Conservation (phyloP, 2,888 invertebrate species). For the Itoplectis maculator region DNA sequence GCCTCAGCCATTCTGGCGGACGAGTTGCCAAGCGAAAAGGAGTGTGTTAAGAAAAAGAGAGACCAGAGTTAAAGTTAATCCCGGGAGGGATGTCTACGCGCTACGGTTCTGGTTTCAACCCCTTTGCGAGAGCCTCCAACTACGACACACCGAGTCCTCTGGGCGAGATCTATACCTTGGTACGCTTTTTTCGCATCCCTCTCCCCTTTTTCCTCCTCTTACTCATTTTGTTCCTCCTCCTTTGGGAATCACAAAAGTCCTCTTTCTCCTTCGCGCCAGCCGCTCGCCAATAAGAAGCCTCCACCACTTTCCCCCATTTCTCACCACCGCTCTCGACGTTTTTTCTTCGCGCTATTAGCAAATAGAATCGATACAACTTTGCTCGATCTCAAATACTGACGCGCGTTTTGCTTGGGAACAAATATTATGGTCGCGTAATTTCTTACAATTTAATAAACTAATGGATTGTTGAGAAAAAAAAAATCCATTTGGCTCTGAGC, state of each 20-base stretch:
- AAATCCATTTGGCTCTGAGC: no score
- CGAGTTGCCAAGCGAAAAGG: conserved; percentile 24
- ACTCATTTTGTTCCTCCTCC: conserved; percentile 25
- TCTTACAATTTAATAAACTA: neutral
- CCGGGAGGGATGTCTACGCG: conserved; percentile 42
- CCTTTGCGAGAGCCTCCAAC: conserved; percentile 21
- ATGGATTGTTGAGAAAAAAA: no score
- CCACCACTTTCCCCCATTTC: conserved; percentile 23
- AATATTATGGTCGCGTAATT: neutral
- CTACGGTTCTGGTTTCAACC: conserved; percentile 35
- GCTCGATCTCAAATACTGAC: neutral
- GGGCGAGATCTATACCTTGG: conserved; percentile 40
- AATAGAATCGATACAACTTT: neutral
- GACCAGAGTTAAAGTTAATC: conserved; percentile 42
- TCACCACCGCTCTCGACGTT: neutral
- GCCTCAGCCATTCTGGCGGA: neutral
- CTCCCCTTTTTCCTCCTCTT: conserved; percentile 57
- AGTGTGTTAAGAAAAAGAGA: conserved; percentile 11
- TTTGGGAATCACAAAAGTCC: conserved; percentile 13
- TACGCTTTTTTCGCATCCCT: conserved; percentile 43
- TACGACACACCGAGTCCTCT: conserved; percentile 30
- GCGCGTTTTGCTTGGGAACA: neutral
- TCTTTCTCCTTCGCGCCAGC: neutral
- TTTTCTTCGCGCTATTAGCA: conserved; percentile 5
- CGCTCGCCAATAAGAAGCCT: conserved; percentile 15